Evolutionary conservation across 2,888 invertebrate species (phyloP).

Genomic region (Meiosimyza platycephala): DNA sequence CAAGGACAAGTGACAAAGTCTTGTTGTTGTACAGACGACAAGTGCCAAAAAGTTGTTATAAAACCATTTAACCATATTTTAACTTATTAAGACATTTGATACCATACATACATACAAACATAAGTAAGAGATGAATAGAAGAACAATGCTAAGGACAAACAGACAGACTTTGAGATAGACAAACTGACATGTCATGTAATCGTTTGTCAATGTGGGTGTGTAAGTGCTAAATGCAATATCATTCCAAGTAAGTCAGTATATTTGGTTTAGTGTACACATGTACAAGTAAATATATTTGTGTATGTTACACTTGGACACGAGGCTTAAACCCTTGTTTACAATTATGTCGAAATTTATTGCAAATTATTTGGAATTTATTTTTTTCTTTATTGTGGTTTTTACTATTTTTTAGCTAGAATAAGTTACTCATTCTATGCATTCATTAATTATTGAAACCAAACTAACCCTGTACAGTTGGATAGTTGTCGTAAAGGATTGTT

Average conservation of each 20-base stretch:
- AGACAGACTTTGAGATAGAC: not conserved
- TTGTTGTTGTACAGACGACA: constrained; percentile 34
- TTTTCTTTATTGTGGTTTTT: no score
- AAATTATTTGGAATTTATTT: not conserved
- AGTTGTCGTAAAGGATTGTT: no score
- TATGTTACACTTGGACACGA: not conserved
- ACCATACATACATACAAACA: constrained; percentile 25
- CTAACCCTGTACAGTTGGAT: no score
- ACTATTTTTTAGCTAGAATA: no score
- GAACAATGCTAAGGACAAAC: constrained; percentile 39
- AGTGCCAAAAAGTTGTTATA: constrained; percentile 58
- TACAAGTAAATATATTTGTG: not conserved
- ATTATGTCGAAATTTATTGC: constrained; percentile 8
- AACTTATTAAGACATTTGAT: constrained; percentile 61
- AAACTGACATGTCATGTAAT: constrained; percentile 15
- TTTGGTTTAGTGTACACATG: no score
- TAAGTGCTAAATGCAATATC: not conserved
- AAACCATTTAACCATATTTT: constrained; percentile 59
- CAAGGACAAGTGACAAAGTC: constrained; percentile 12
- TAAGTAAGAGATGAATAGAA: not conserved
- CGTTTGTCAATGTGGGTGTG: constrained; percentile 23
- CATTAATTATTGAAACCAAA: no score
- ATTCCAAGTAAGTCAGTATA: no score
- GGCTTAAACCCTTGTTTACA: constrained; percentile 14
- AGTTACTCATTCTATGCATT: no score